phyloP scores from a whole-genome alignment of 2,888 invertebrate genomes.

The Chrysodeixis includens region DNA sequence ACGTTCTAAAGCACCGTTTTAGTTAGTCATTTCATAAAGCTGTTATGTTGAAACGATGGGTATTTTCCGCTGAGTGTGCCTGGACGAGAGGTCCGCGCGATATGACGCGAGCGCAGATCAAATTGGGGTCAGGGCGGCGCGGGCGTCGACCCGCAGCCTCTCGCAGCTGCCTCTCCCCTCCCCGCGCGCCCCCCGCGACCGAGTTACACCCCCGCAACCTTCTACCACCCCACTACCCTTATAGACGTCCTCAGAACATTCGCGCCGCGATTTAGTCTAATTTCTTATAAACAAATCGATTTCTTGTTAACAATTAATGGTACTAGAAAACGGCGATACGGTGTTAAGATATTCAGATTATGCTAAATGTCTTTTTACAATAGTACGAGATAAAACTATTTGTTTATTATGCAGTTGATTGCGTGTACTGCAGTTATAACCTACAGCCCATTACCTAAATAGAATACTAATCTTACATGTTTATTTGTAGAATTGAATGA shows the following conservation, averaged over 20 bases:
- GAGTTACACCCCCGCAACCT: constrained; percentile 56
- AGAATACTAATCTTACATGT: constrained; percentile 30
- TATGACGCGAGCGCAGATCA: constrained; percentile 87
- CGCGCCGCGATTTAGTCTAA: constrained; percentile 16
- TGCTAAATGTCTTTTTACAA: neutral
- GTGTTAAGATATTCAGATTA: neutral
- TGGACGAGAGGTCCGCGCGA: constrained; percentile 86
- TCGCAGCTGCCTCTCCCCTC: constrained; percentile 74
- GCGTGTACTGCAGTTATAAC: constrained; percentile 21
- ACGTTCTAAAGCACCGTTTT: constrained; percentile 48
- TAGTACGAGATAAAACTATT: constrained; percentile 5
- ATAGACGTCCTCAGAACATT: constrained; percentile 49
- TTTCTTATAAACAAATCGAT: neutral
- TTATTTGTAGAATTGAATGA: constrained; percentile 39
- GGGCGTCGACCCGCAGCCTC: constrained; percentile 86
- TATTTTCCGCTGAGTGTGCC: constrained; percentile 86
- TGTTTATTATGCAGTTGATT: constrained; percentile 9
- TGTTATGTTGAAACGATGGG: constrained; percentile 77
- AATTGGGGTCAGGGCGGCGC: constrained; percentile 89
- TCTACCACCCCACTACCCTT: constrained; percentile 55
- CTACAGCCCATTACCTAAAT: constrained; percentile 18
- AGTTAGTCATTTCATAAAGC: constrained; percentile 57
- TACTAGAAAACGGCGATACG: neutral
- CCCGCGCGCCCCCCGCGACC: constrained; percentile 35
- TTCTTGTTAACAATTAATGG: neutral